Percentiles rank a stretch among this genome's conserved stretches.
Evolutionary conservation across 2,888 invertebrate genomes (phyloP).

Genomic region (Lasius fuliginosus): DNA sequence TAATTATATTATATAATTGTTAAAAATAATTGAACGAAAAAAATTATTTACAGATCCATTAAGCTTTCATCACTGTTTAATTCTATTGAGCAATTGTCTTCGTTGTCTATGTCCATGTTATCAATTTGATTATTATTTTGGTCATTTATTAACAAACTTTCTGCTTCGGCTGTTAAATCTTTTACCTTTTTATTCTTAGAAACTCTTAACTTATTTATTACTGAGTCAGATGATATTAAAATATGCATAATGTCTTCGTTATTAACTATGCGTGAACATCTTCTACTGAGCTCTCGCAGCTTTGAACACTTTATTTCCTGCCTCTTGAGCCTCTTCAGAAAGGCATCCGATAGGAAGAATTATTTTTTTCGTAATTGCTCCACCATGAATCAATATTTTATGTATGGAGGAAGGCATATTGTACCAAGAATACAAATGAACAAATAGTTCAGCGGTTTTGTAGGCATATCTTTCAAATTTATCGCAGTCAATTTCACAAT

Average conservation of each 20-base stretch:
- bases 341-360: conserved; percentile 54
- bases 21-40: not conserved
- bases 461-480: conserved; percentile 50
- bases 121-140: not conserved
- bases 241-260: conserved; percentile 46
- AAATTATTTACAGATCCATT: not conserved
- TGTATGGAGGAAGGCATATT: conserved; percentile 68
- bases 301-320: conserved; percentile 48
- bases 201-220: not conserved
- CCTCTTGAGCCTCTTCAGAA: conserved; percentile 59
- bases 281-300: conserved; percentile 39
- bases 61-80: not conserved
- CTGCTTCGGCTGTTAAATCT: conserved; percentile 33
- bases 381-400: conserved; percentile 66
- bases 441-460: conserved; percentile 57
- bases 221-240: conserved; percentile 32
- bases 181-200: not conserved
- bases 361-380: conserved; percentile 48
- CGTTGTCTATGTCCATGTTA: not conserved
- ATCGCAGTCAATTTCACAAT: conserved; percentile 44
- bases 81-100: not conserved
- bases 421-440: conserved; percentile 64
- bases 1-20: too few species aligned
- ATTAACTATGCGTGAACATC: conserved; percentile 32
- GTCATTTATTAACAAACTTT: conserved; percentile 24